Evolutionary conservation across 2,113 vertebrate species (phyloP).

Genomic region (Phalacrocorax pelagicus): DNA sequence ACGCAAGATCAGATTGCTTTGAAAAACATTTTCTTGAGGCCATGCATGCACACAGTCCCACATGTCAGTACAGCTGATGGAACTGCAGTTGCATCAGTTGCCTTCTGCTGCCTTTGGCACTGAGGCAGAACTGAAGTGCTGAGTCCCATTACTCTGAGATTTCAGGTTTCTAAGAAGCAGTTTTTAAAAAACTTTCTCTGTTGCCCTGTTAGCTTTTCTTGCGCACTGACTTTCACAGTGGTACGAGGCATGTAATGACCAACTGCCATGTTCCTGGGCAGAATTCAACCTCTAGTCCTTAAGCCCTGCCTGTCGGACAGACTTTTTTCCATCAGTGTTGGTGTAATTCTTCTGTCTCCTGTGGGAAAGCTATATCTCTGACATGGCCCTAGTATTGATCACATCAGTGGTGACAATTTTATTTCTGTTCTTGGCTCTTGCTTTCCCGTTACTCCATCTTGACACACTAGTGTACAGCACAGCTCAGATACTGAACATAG

Average conservation of each 20-base stretch:
- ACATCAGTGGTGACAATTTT: background rate
- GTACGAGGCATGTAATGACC: background rate
- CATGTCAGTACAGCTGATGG: background rate
- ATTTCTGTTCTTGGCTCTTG: background rate
- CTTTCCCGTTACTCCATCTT: background rate
- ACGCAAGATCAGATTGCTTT: background rate
- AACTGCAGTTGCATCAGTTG: background rate
- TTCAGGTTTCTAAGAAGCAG: background rate
- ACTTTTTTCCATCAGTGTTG: background rate
- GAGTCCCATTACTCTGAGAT: background rate
- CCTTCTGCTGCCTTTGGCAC: background rate
- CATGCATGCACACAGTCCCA: fast-evolving
- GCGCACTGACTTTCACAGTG: background rate
- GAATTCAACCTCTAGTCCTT: background rate
- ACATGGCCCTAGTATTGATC: background rate
- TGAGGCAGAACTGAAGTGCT: background rate
- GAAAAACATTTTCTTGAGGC: background rate
- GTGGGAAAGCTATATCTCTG: background rate
- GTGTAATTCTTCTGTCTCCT: background rate
- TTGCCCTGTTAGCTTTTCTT: background rate
- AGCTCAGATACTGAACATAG: background rate
- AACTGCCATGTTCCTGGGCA: background rate
- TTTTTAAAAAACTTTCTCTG: background rate
- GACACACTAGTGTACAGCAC: background rate
- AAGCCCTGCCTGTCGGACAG: background rate